A percentile compares a stretch with the other conserved stretches of the same genome.
phyloP scores from a whole-genome alignment of 1,140 invertebrate species.

The Drosophila ambigua region DNA sequence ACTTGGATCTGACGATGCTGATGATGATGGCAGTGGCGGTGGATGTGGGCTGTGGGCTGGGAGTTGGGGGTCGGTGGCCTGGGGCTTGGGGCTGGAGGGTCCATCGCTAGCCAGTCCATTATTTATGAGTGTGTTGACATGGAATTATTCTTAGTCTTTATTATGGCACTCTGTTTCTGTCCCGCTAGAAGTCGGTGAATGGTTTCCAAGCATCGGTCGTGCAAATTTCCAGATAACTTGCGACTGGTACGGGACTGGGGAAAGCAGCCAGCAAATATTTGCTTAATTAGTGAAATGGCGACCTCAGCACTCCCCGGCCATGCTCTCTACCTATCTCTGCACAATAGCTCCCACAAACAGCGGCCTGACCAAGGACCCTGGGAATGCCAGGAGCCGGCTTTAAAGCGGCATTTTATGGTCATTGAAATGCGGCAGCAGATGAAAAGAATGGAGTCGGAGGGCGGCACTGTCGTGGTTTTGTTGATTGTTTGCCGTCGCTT shows the following conservation, averaged over 20 bases:
- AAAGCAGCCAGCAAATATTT: constrained; percentile 67
- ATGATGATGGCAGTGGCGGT: constrained; percentile 43
- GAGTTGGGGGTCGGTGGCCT: too few species aligned
- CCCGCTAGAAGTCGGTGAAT: constrained; percentile 8
- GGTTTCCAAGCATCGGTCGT: constrained; percentile 39
- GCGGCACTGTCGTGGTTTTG: constrained; percentile 23
- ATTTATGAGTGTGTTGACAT: constrained; percentile 83
- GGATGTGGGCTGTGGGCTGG: not conserved
- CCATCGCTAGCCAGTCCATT: constrained; percentile 70
- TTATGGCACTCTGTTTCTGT: constrained; percentile 44
- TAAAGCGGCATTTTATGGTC: constrained; percentile 60
- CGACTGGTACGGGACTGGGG: constrained; percentile 5
- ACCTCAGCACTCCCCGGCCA: constrained; percentile 13
- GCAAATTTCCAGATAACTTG: constrained; percentile 77
- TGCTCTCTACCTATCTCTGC: not conserved
- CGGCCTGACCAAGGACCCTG: constrained; percentile 60
- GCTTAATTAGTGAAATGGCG: constrained; percentile 80
- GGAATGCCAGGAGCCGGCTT: constrained; percentile 33
- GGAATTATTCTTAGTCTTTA: constrained; percentile 82
- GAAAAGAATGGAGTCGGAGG: constrained; percentile 4
- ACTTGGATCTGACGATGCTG: constrained; percentile 52
- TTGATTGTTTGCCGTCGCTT: constrained; percentile 70
- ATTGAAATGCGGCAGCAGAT: constrained; percentile 29
- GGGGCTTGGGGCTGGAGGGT: not conserved
- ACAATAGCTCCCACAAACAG: constrained; percentile 41